Evolutionary conservation across 2,797 vertebrate genomes (phyloP).

Genomic region (Spondyliosoma cantharus): DNA sequence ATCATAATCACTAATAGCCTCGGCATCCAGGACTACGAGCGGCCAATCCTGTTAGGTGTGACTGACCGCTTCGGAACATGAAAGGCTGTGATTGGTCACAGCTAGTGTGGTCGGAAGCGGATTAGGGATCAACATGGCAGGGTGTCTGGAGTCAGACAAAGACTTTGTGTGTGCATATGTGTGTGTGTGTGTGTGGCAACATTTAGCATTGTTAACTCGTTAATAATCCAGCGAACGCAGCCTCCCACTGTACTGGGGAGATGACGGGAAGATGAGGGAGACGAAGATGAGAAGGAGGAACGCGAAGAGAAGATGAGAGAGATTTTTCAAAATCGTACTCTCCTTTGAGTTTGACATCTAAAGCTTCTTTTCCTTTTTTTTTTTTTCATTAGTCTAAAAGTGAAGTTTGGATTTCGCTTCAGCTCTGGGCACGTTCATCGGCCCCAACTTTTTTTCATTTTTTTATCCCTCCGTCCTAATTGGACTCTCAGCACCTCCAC

Average conservation of each 20-base stretch:
- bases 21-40: slow-evolving; percentile 61
- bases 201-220: slow-evolving; percentile 50
- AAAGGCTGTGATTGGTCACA: slow-evolving; percentile 81
- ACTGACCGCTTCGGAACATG: slow-evolving; percentile 74
- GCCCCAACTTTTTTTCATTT: background rate
- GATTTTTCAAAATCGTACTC: slow-evolving; percentile 21
- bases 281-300: background rate
- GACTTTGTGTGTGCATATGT: slow-evolving; percentile 26
- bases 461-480: slow-evolving; percentile 32
- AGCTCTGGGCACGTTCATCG: slow-evolving; percentile 13
- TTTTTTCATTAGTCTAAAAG: slow-evolving; percentile 22
- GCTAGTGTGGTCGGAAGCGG: slow-evolving; percentile 74
- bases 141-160: slow-evolving; percentile 73
- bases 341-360: slow-evolving; percentile 42
- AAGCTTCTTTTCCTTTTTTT: slow-evolving; percentile 3
- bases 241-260: background rate
- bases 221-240: slow-evolving; percentile 35
- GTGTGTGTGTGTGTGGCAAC: slow-evolving; percentile 32
- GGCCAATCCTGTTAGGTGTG: slow-evolving; percentile 82
- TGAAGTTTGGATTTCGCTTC: slow-evolving; percentile 24
- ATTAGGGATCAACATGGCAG: slow-evolving; percentile 77
- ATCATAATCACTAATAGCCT: slow-evolving; percentile 72
- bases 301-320: slow-evolving; percentile 23
- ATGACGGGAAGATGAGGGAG: background rate
- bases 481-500: slow-evolving; percentile 26